Evolutionary conservation across 2,888 invertebrate species (phyloP).

Genomic region (Callosobruchus maculatus): DNA sequence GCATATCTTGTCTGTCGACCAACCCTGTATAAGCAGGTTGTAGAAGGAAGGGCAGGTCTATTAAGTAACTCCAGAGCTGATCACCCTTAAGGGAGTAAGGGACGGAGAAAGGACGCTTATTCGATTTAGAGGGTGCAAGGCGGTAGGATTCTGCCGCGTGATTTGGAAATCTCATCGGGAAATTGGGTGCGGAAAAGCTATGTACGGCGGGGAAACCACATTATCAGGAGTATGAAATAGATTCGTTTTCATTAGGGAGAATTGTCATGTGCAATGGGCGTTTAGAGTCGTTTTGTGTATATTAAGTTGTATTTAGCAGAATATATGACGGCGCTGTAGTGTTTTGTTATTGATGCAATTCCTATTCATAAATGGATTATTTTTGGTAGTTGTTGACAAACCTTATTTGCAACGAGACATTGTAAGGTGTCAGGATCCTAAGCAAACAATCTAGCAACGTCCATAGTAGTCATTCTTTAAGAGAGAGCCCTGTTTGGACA

Average conservation of each 20-base stretch:
- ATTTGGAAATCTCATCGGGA: not conserved
- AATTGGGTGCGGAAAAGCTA: not conserved
- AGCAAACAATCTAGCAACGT: too few relatives aligned
- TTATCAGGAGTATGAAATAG: not conserved
- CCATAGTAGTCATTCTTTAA: too few relatives aligned
- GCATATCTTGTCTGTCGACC: not conserved
- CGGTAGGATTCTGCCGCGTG: not conserved
- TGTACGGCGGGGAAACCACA: not conserved
- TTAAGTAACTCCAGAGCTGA: slow-evolving; percentile 34
- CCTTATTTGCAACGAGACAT: too few relatives aligned
- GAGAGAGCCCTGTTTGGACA: too few relatives aligned
- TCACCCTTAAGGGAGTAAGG: slow-evolving; percentile 29
- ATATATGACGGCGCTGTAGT: too few relatives aligned
- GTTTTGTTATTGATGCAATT: too few relatives aligned
- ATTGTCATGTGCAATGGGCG: not conserved
- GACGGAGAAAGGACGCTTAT: slow-evolving; percentile 3
- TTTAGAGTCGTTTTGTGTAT: too few relatives aligned
- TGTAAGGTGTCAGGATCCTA: too few relatives aligned
- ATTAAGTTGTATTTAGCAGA: too few relatives aligned
- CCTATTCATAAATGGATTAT: too few relatives aligned
- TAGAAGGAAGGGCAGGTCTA: slow-evolving; percentile 26
- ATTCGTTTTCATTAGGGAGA: not conserved
- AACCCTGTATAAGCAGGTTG: not conserved
- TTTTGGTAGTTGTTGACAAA: too few relatives aligned
- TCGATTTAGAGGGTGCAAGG: not conserved